Evolutionary conservation across 2,113 vertebrate species (phyloP), one percentile per base, ranked within the genome.

Genomic region (Ceyx melanurus): DNA sequence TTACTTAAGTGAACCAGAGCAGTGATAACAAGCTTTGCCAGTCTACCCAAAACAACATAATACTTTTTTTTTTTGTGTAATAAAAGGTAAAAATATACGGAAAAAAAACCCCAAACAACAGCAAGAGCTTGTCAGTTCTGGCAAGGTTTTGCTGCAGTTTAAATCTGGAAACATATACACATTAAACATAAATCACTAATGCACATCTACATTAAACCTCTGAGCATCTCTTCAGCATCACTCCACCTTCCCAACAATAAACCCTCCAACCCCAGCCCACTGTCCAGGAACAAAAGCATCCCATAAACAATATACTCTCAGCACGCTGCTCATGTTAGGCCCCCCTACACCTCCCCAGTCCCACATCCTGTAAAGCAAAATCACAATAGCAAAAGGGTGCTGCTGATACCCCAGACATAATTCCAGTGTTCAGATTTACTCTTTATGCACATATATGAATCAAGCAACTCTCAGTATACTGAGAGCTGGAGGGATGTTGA

Each of bases 401-500:
- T 67, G 56, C 28, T 67, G 64, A 31, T 45, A 93, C 29, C 40
- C 48, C 25, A 86, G 86, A 88, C 14, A 12, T 65, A 93, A 89
- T 31, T 4, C 15, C 64, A 88, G 43, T 35, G n/a, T 60, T 87
- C 92, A 91, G 81, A 85, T 40, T 86, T 87, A 45, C 66, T 81
- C 66, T 35, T 82, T 64, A 64, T 92, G 35, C 66, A 75, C 12
- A 13, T 85, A 67, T 80, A 91, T 18, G 42, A 78, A 95, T 71
- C 67, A 87, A 84, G 29, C 40, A 94, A 29, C 33, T 58, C 77
- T 87, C 92, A 54, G 72, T 51, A 94, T 56, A 60, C 42, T 2
- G 4, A 87, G 71, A 92, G 87, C 86, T 93, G 50, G 56, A 94
- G 86, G 92, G 89, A 87, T 91, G 75, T 87, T 95, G 95, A 95